These are phyloP conservation scores for Hemistola chrysoprasaria DNA, from an alignment of 2,888 invertebrate genomes.

Conservation along the genomic window DNA sequence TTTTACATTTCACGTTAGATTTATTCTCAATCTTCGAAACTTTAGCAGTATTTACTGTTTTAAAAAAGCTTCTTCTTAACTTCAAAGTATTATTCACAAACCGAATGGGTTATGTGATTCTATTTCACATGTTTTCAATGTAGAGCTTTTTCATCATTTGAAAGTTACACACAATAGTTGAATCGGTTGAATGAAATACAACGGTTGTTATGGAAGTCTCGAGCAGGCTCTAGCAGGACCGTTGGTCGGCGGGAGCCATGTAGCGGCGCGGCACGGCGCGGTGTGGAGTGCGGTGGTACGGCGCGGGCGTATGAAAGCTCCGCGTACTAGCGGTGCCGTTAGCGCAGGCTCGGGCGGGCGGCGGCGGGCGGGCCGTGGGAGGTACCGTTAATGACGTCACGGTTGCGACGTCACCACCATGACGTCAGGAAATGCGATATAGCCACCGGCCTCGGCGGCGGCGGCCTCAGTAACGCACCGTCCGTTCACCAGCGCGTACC, in stretches of 20 bases:
- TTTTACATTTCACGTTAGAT: no score
- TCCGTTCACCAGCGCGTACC: slow-evolving; percentile 69
- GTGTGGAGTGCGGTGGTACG: slow-evolving; percentile 35
- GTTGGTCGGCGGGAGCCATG: slow-evolving; percentile 3
- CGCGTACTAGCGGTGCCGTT: slow-evolving; percentile 80
- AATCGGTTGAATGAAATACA: not conserved
- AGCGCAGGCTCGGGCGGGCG: slow-evolving; percentile 81
- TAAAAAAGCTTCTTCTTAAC: no score
- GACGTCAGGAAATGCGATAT: slow-evolving; percentile 81
- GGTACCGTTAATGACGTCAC: slow-evolving; percentile 81
- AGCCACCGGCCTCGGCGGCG: slow-evolving; percentile 78
- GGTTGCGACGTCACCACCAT: slow-evolving; percentile 68
- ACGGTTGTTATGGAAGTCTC: no score
- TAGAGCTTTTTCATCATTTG: no score
- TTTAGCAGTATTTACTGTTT: no score
- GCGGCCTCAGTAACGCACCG: slow-evolving; percentile 82
- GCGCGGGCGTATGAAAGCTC: slow-evolving; percentile 70
- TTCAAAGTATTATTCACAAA: no score
- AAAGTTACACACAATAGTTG: no score
- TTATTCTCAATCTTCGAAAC: no score
- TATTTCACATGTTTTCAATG: no score
- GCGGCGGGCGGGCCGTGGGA: slow-evolving; percentile 79
- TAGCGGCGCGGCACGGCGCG: slow-evolving; percentile 33
- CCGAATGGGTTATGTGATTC: no score
- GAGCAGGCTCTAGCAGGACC: not conserved